Percentiles rank a stretch among this genome's conserved stretches.
These are phyloP conservation scores for Rhogogaster chlorosoma DNA, from an alignment of 2,888 invertebrate species.

Conservation along the genomic window DNA sequence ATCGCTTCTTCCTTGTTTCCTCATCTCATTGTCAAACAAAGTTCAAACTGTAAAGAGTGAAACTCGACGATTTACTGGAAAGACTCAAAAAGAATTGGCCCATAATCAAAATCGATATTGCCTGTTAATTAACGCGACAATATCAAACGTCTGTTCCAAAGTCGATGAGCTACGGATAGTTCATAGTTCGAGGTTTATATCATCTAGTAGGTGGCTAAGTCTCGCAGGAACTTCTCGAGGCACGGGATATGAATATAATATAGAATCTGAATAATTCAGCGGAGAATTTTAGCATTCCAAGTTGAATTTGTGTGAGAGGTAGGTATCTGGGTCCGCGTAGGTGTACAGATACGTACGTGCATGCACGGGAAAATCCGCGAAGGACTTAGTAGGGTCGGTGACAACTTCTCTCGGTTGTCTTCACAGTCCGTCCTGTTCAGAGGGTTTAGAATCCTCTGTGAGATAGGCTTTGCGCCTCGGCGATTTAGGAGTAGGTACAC, in stretches of 20 bases:
- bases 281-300: not conserved
- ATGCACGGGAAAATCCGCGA: not conserved
- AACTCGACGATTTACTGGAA: not conserved
- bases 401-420: not conserved
- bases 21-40: not conserved
- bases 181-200: slow-evolving; percentile 25
- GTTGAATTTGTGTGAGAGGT: not conserved
- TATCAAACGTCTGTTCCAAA: slow-evolving; percentile 14
- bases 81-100: not conserved
- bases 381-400: not conserved
- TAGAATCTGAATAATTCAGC: slow-evolving; percentile 36
- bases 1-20: not conserved
- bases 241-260: slow-evolving; percentile 13
- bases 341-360: not conserved
- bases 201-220: not conserved
- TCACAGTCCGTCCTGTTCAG: not conserved
- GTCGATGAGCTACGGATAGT: not conserved
- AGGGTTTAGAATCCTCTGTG: not conserved
- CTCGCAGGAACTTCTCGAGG: not conserved
- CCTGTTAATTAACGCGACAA: not conserved
- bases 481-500: not conserved
- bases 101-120: not conserved
- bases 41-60: not conserved
- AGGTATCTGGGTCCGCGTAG: too few species aligned
- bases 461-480: not conserved